Evolutionary conservation across 2,113 vertebrate genomes (phyloP), one percentile per base, ranked within the genome.

Genomic region (Cettia cetti): DNA sequence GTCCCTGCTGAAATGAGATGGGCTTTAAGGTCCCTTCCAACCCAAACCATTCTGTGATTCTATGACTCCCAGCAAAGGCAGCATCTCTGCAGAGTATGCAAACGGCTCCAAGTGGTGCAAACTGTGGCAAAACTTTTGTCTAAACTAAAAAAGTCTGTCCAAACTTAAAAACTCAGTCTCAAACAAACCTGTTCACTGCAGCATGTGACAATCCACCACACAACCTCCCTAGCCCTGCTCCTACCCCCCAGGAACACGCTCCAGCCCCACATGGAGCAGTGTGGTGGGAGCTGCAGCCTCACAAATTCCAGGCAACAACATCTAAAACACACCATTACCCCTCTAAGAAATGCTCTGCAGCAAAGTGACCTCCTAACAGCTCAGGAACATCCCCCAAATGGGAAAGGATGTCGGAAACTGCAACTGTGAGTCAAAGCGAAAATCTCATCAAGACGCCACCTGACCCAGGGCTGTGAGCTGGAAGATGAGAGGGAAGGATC

Each of bases 161-260:
- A 23, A 94, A 68, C 52, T 26, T 47, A 68, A 61, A 63, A 75
- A 37, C 15, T 45, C 6, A 11, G 15, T 17, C 65, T 20, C 24
- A 94, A 66, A 11, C 14, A 40, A 75, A n/a, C 33, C 30, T 65
- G 21, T 16, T 57, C 18, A 8, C 4, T 42, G 47, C 8, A 63
- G 69, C 28, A 42, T 2, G 3, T 42, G 26, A 42, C 16, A 47
- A 54, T 30, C 26, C 74, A 53, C 17, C 45, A 37, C 3, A 35
- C 8, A 26, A 17, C 23, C 18, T 56, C 45, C 33, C 50, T 11
- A 15, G 1, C 13, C 39, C 30, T 47, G 49, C 13, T 31, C 53
- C 39, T 42, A 3, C 0, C 0, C 13, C 27, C n/a, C 2, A 1
- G 50, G 40, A 86, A 53, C 5, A 35, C 0, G 3, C 13, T 72